Conservation (phyloP, 2,888 invertebrate genomes). For the Trissolcus japonicus region DNA sequence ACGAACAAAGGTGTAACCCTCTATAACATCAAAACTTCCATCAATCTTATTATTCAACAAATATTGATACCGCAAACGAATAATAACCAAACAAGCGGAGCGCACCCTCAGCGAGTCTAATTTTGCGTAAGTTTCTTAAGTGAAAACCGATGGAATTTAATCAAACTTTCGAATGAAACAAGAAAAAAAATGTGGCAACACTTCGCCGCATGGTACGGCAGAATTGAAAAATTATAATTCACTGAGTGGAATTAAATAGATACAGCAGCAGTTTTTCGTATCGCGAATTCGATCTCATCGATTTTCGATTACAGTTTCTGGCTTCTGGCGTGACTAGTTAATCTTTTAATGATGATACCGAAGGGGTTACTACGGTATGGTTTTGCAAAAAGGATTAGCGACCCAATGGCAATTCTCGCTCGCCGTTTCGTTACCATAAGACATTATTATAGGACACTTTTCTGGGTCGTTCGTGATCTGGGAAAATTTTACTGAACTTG, state of each 20-base stretch:
- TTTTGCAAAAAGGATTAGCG: conserved; percentile 24
- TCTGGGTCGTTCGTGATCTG: too few species aligned
- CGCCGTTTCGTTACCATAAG: neutral
- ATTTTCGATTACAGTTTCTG: conserved; percentile 39
- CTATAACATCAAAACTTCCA: neutral
- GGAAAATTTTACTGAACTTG: too few species aligned
- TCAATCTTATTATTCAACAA: conserved; percentile 2
- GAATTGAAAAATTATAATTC: conserved; percentile 45
- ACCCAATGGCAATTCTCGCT: neutral
- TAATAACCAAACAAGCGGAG: neutral
- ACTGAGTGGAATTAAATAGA: conserved; percentile 39
- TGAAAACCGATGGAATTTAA: conserved; percentile 46
- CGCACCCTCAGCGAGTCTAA: neutral
- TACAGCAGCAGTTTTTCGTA: conserved; percentile 11
- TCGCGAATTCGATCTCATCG: conserved; percentile 25
- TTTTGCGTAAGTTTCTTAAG: conserved; percentile 15
- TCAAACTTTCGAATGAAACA: conserved; percentile 21
- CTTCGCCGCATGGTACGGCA: conserved; percentile 12
- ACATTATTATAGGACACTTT: too few species aligned
- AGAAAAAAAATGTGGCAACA: too few species aligned
- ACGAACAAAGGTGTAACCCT: conserved; percentile 1
- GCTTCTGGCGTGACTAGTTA: conserved; percentile 35
- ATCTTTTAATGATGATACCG: conserved; percentile 37
- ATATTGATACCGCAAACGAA: conserved; percentile 12
- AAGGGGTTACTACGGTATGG: conserved; percentile 1